phyloP scores from a whole-genome alignment of 2,888 invertebrate species.

The Schrankia costaestrigalis region DNA sequence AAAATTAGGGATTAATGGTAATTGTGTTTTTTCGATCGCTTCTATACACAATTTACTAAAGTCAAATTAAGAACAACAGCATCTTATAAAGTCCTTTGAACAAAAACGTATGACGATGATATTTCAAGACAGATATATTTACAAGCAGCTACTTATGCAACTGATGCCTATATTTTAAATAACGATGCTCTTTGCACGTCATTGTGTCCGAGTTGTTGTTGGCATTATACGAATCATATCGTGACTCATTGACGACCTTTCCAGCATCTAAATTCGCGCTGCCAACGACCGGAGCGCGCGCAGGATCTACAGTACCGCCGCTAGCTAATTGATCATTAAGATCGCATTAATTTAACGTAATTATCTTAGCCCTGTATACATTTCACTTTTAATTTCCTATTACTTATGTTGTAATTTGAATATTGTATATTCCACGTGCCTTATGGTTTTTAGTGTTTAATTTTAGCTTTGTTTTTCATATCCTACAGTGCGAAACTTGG shows the following conservation, averaged over 20 bases:
- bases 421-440: neutral
- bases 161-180: constrained; percentile 8
- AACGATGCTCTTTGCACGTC: constrained; percentile 8
- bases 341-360: constrained; percentile 34
- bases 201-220: constrained; percentile 25
- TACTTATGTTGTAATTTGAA: constrained; percentile 1
- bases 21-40: too few relatives aligned
- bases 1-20: too few relatives aligned
- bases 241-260: constrained; percentile 70
- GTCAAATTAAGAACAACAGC: too few relatives aligned
- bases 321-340: constrained; percentile 51
- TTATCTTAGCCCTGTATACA: constrained; percentile 18
- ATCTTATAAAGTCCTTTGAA: too few relatives aligned
- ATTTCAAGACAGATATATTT: too few relatives aligned
- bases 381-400: constrained; percentile 17
- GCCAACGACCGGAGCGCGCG: constrained; percentile 53
- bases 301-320: constrained; percentile 30
- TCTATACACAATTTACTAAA: too few relatives aligned
- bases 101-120: too few relatives aligned
- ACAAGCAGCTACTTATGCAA: neutral
- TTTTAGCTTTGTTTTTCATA: neutral
- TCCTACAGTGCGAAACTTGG: too few relatives aligned
- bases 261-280: constrained; percentile 67
- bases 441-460: neutral
- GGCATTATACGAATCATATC: constrained; percentile 36